Evolutionary conservation across 2,888 invertebrate genomes (phyloP), one percentile per base, ranked within the genome.

Genomic region (Epinotia bilunana): DNA sequence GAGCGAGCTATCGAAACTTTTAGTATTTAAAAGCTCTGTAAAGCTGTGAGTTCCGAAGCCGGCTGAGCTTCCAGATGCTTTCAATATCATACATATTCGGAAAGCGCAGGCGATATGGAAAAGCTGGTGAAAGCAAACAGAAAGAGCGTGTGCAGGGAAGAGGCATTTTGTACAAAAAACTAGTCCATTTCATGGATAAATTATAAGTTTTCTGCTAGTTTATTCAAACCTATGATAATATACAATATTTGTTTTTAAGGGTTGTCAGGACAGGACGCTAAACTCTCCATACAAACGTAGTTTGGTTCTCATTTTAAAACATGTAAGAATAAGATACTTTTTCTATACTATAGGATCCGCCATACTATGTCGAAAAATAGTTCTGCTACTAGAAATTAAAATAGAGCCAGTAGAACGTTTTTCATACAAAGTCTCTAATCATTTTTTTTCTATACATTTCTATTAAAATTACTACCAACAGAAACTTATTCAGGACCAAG

Each of bases 1-100:
- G 49, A 33, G 53, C 46, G 23, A 63, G 69, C 69, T 69, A 74
- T 74, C 63, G 69, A 57, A 74, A 74, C 63, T 74, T 74, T 33
- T 58, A 63, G 69, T 69, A 70, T 74, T 74, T 69, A 74, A 69
- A 74, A 69, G 46, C 74, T 20, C 16, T 11, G 23, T 46, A 63
- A 62, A 64, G 46, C 74, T 69, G 68, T 63, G 70, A 74, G 63
- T 64, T 63, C 23, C 39, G 60, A 43, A 62, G 58, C 49, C 39
- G 57, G 67, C n/a, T 39, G 23, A 64, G 39, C 33, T 57, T 58
- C 46, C 23, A 60, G 33, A 23, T 43, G 69, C 58, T 69, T 69
- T 69, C 69, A 69, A 68, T 69, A 69, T 69, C 69, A 46, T 69
- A 43, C 69, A 69, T 60, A 69, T 69, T 69, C 69, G 46, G 46